Percentiles rank a stretch among this genome's conserved stretches.
These are phyloP conservation scores for Cervus canadensis DNA, from an alignment of 2,113 vertebrate species.

Conservation along the genomic window DNA sequence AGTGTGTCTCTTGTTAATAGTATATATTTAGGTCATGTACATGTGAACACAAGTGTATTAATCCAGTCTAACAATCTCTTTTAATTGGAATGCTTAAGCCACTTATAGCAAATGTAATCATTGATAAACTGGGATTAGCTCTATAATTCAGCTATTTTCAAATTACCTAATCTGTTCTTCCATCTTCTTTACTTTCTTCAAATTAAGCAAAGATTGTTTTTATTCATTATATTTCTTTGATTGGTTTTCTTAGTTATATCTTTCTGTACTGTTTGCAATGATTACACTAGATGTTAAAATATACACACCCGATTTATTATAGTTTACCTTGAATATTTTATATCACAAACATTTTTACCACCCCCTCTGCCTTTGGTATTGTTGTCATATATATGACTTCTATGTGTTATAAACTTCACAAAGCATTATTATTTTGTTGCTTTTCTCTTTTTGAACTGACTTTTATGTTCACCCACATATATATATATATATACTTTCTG, in stretches of 20 bases:
- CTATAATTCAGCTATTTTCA: neutral
- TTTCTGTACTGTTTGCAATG: neutral
- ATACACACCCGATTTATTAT: neutral
- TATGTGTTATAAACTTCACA: neutral
- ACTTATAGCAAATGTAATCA: neutral
- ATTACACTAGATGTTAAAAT: neutral
- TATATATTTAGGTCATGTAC: neutral
- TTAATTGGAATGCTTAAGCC: neutral
- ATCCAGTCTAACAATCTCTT: neutral
- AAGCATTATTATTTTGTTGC: neutral
- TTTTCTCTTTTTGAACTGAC: neutral
- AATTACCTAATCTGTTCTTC: neutral
- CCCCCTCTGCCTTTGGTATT: neutral
- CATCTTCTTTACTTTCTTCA: neutral
- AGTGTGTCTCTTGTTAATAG: neutral
- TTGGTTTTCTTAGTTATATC: neutral
- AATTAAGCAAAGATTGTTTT: constrained; percentile 11
- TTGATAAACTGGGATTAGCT: neutral
- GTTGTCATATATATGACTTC: neutral
- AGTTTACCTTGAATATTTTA: neutral
- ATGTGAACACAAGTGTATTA: neutral
- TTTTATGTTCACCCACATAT: neutral
- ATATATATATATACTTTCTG: neutral
- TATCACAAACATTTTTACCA: neutral
- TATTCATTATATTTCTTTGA: neutral